Conservation (phyloP, 2,888 invertebrate species). For the Mellilla xanthometata region DNA sequence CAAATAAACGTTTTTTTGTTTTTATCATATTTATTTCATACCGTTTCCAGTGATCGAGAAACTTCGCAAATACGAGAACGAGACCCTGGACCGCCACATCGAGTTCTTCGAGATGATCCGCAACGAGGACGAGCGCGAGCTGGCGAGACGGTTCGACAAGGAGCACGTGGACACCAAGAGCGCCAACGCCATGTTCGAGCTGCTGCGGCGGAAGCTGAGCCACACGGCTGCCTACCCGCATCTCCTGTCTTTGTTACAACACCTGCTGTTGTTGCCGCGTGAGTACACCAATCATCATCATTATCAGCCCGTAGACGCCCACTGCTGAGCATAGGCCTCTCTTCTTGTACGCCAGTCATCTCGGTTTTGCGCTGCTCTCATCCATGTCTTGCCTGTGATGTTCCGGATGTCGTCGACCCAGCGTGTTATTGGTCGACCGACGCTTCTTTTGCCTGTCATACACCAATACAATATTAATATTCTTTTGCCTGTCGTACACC, state of each 20-base stretch:
- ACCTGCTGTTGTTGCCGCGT: constrained; percentile 90
- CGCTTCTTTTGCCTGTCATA: too few species aligned
- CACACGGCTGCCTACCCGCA: constrained; percentile 97
- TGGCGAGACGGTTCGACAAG: constrained; percentile 94
- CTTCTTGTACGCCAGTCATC: too few species aligned
- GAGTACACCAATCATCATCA: constrained; percentile 30
- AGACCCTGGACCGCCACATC: constrained; percentile 96
- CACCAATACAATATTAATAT: too few species aligned
- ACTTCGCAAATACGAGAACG: constrained; percentile 95
- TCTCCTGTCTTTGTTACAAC: constrained; percentile 93
- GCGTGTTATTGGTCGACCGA: too few species aligned
- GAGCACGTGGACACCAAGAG: constrained; percentile 97
- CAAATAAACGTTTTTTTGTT: too few species aligned
- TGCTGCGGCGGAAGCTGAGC: constrained; percentile 92
- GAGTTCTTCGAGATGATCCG: constrained; percentile 99
- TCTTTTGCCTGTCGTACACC: too few species aligned
- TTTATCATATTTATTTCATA: too few species aligned
- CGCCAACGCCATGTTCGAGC: constrained; percentile 95
- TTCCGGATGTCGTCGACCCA: too few species aligned
- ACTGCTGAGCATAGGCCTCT: too few species aligned
- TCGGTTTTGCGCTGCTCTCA: too few species aligned
- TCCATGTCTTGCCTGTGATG: too few species aligned
- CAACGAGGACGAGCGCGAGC: constrained; percentile 97
- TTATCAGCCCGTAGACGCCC: too few species aligned
- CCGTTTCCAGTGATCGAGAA: constrained; percentile 90